Conservation (phyloP, 2,113 vertebrate species). For the Colius striatus region DNA sequence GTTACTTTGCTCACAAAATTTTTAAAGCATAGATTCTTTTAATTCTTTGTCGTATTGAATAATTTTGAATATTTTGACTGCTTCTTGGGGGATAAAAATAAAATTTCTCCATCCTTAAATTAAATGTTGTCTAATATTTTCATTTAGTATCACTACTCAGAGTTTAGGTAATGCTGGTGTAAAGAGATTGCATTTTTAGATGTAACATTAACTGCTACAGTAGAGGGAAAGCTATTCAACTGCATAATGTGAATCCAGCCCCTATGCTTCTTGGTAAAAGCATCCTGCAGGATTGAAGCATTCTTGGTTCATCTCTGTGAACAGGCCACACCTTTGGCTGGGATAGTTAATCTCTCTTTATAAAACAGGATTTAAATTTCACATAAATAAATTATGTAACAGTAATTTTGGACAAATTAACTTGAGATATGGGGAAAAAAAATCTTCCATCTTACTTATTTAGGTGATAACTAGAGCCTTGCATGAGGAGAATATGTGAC, state of each 20-base stretch:
- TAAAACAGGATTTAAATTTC: neutral
- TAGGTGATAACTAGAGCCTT: neutral
- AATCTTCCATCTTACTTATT: neutral
- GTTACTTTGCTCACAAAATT: neutral
- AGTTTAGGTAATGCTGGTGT: neutral
- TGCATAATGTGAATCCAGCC: neutral
- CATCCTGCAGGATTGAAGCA: rapidly evolving
- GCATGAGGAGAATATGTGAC: neutral
- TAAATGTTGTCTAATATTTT: neutral
- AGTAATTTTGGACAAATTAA: neutral
- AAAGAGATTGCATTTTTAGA: neutral
- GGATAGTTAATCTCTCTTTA: neutral
- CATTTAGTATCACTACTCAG: neutral
- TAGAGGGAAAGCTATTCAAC: neutral
- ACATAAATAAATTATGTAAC: neutral
- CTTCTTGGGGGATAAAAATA: neutral
- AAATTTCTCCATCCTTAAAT: neutral
- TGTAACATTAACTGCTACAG: neutral
- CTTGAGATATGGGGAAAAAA: neutral
- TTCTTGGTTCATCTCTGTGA: neutral
- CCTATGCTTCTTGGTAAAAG: neutral
- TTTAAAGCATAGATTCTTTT: neutral
- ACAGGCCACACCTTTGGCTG: neutral
- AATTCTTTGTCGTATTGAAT: neutral
- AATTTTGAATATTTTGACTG: neutral